Evolutionary conservation across 2,888 invertebrate species (phyloP), one percentile per base, ranked within the genome.

Genomic region (Drosophila emarginata): DNA sequence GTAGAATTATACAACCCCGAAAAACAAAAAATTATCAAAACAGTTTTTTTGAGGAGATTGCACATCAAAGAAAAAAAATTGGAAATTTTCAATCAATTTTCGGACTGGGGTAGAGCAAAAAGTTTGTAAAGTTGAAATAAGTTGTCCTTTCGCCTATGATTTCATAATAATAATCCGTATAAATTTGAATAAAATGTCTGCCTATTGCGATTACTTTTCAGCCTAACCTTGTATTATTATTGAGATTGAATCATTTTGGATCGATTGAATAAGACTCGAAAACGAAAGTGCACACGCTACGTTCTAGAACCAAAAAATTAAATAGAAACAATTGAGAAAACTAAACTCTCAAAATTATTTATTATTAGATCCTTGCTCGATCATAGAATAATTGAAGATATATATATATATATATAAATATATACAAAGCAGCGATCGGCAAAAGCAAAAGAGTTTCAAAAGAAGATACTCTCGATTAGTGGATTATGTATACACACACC

Each of bases 361-460:
- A 21, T 21, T 12, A 28, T 63, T 56, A 40, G 62, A 45, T 52
- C 40, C 39, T 36, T 36, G 62, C 54, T 59, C 54, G 58, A 45
- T 45, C 53, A 53, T 53, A 36, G 40, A 21, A 21, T 21, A 45
- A 45, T 45, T 11, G 21, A 45, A 23, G 56, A 53, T 28, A 32
- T 15, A 12, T 51, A 52, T 28, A 21, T 4, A 40, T 63, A 64
- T 69, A 23, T 45, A 70, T 64, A 62, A 64, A 45, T 69, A 69
- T 69, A 52, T 69, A 69, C 69, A 72, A 45, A 7, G 62, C 69
- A 26, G 62, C 69, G 36, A 40, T 57, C 40, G 37, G 39, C 67
- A 12, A 40, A 58, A 67, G 74, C 58, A 56, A 54, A 58, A 54
- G 66, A 61, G 54, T 64, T 59, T 65, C 40, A 40, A 11, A 9